A percentile compares a stretch with the other conserved stretches of the same genome.
Conservation (phyloP, 2,797 vertebrate species). For the Halcyon smyrnensis region DNA sequence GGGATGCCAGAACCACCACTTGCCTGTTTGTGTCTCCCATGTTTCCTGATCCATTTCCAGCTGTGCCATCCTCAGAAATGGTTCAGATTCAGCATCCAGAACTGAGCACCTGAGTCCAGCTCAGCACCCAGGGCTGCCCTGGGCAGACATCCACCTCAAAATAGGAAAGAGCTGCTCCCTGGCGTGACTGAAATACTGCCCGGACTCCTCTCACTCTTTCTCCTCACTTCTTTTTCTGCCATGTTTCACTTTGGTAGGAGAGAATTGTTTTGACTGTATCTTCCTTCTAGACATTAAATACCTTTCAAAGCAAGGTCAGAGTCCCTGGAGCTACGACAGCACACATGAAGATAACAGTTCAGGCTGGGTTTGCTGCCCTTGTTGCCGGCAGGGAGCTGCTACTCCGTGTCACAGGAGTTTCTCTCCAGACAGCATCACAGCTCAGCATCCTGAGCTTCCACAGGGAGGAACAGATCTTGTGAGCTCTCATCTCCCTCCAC, state of each 20-base stretch:
- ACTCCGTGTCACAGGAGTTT: not conserved
- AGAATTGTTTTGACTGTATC: constrained; percentile 47
- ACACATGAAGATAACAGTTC: not conserved
- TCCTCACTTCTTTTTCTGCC: constrained; percentile 11
- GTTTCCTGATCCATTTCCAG: not conserved
- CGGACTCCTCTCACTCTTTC: not conserved
- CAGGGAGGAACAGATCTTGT: not conserved
- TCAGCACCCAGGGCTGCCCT: not conserved
- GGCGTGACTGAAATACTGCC: not conserved
- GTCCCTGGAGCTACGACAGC: not conserved
- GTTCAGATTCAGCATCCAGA: not conserved
- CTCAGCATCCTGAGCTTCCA: not conserved
- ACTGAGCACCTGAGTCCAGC: not conserved
- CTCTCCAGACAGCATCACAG: not conserved
- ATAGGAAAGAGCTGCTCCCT: not conserved
- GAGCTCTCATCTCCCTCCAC: not conserved
- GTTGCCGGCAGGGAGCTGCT: not conserved
- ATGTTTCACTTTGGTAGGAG: constrained; percentile 13
- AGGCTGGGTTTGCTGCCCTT: not conserved
- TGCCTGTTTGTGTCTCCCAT: not conserved
- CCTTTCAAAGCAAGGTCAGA: constrained; percentile 54
- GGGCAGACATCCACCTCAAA: not conserved
- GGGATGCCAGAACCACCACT: not conserved
- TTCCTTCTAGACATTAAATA: constrained; percentile 51
- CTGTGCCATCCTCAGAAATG: not conserved